Percentiles rank a stretch among this genome's conserved stretches.
Conservation (phyloP, 2,113 vertebrate species). For the Nothoprocta pentlandii region DNA sequence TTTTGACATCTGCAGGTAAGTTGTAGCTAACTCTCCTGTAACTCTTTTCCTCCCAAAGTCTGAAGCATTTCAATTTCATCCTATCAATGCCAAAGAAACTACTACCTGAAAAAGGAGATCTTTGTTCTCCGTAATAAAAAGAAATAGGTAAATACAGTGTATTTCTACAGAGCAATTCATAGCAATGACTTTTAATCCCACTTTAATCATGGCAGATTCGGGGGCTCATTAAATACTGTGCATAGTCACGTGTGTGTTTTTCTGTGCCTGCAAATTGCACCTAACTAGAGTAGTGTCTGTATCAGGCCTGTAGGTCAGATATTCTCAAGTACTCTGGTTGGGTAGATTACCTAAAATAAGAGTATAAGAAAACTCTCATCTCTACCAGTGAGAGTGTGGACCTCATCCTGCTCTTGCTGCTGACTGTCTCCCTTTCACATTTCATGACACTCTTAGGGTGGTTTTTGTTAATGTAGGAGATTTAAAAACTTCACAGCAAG, state of each 20-base stretch:
- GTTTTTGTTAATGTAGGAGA: constrained; percentile 25
- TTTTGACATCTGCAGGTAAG: neutral
- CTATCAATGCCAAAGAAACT: neutral
- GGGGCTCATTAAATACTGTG: neutral
- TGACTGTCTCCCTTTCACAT: neutral
- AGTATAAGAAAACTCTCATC: neutral
- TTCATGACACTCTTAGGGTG: neutral
- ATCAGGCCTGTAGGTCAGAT: neutral
- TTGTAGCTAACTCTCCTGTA: neutral
- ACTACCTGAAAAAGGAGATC: neutral
- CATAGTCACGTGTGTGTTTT: neutral
- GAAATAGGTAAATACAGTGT: neutral
- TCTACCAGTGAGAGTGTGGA: neutral
- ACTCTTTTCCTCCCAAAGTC: neutral
- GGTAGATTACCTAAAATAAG: neutral
- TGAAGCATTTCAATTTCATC: neutral
- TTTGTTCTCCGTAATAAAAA: neutral
- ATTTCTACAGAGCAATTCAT: neutral
- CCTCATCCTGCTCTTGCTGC: neutral
- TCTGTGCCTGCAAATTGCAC: neutral
- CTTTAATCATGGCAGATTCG: neutral
- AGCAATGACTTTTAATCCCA: neutral
- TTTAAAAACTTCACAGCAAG: constrained; percentile 14
- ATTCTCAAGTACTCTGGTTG: neutral
- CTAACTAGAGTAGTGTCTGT: neutral